Conservation (phyloP, 2,113 vertebrate species). For the Pelodiscus sinensis region DNA sequence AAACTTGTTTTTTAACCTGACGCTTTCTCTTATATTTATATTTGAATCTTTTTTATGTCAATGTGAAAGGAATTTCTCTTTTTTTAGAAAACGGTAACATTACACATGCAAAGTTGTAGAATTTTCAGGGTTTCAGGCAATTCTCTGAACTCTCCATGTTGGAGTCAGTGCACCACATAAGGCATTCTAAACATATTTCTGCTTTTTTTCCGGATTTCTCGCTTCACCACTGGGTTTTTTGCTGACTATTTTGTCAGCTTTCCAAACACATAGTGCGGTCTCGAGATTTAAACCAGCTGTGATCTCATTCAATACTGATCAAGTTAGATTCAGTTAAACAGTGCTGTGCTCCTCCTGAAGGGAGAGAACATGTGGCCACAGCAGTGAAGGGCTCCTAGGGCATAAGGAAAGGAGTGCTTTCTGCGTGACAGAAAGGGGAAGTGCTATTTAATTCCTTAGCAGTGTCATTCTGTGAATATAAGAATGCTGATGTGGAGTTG, state of each 20-base stretch:
- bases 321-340: neutral
- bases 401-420: accelerated
- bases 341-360: neutral
- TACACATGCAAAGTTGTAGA: neutral
- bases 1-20: neutral
- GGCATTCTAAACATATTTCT: slow-evolving; percentile 44
- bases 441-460: accelerated
- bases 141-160: slow-evolving; percentile 16
- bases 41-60: neutral
- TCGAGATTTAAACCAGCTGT: slow-evolving; percentile 63
- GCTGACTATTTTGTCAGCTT: slow-evolving; percentile 54
- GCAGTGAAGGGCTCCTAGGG: neutral
- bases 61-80: slow-evolving; percentile 5
- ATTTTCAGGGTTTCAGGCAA: neutral
- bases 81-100: neutral
- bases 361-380: neutral
- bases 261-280: slow-evolving; percentile 42
- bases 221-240: neutral
- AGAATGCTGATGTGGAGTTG: neutral
- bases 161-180: slow-evolving; percentile 42
- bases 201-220: slow-evolving; percentile 42
- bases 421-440: neutral
- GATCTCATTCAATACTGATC: slow-evolving; percentile 38
- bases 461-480: neutral
- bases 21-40: neutral